These are phyloP conservation scores for Aromia moschata DNA, from an alignment of 2,888 invertebrate species.

Conservation along the genomic window DNA sequence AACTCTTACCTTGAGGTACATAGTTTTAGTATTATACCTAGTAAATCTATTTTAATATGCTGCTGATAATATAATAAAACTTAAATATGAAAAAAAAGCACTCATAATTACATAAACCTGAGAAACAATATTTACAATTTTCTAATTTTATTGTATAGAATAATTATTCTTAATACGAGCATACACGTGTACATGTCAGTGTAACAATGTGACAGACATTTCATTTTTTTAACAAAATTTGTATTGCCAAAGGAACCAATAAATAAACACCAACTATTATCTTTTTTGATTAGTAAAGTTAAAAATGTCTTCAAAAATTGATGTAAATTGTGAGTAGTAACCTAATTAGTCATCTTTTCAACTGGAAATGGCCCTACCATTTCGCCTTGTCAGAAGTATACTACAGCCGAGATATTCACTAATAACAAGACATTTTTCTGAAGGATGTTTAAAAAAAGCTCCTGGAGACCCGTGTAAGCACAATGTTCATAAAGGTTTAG, in stretches of 20 bases:
- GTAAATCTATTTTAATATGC: no score
- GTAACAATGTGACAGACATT: conserved; percentile 8
- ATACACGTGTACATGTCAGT: no score
- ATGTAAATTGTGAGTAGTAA: conserved; percentile 36
- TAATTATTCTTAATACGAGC: no score
- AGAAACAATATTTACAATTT: no score
- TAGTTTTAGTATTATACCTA: no score
- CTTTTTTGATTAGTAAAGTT: conserved; percentile 34
- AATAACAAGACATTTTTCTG: conserved; percentile 14
- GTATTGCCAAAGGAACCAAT: conserved; percentile 41
- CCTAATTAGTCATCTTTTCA: conserved; percentile 19
- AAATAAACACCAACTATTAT: conserved; percentile 38
- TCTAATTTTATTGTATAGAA: no score
- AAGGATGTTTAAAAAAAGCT: conserved; percentile 30
- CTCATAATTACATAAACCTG: no score
- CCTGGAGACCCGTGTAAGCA: conserved; percentile 51
- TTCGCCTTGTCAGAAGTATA: conserved; percentile 22
- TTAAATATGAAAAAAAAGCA: no score
- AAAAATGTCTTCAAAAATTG: conserved; percentile 33
- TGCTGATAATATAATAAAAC: no score
- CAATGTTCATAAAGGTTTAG: conserved; percentile 63
- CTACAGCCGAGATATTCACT: conserved; percentile 20
- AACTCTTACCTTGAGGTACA: no score
- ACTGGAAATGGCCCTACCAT: conserved; percentile 30
- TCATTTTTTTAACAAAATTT: conserved; percentile 35